Evolutionary conservation across 1,140 invertebrate species (phyloP).

Genomic region (Drosophila trapezifrons): DNA sequence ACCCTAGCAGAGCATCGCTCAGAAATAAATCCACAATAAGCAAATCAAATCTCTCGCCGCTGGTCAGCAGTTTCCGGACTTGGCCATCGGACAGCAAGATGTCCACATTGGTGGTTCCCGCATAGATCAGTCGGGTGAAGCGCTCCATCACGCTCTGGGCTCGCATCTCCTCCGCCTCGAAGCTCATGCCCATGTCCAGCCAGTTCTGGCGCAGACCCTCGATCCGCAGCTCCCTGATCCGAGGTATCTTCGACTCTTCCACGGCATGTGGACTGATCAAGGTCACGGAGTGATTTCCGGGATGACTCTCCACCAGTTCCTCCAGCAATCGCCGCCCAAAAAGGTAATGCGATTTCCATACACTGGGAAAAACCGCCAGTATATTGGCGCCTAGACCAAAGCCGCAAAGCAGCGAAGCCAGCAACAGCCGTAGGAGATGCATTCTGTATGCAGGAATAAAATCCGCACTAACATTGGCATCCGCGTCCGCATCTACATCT

Average conservation of each 20-base stretch:
- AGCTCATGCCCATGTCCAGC: slow-evolving; percentile 84
- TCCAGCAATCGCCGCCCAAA: slow-evolving; percentile 82
- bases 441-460: slow-evolving; percentile 37
- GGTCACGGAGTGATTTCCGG: slow-evolving; percentile 84
- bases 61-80: slow-evolving; percentile 65
- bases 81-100: slow-evolving; percentile 62
- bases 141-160: slow-evolving; percentile 68
- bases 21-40: slow-evolving; percentile 76
- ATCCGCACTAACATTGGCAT: slow-evolving; percentile 11
- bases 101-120: slow-evolving; percentile 75
- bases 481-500: slow-evolving; percentile 11
- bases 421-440: slow-evolving; percentile 55
- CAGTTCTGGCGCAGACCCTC: slow-evolving; percentile 81
- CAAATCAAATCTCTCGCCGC: slow-evolving; percentile 74
- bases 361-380: slow-evolving; percentile 75
- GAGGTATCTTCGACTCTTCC: slow-evolving; percentile 14
- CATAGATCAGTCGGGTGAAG: slow-evolving; percentile 75
- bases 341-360: slow-evolving; percentile 80
- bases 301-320: slow-evolving; percentile 78
- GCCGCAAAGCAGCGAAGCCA: slow-evolving; percentile 45
- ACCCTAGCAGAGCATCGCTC: slow-evolving; percentile 80
- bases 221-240: slow-evolving; percentile 69
- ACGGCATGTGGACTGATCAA: slow-evolving; percentile 68
- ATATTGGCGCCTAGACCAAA: slow-evolving; percentile 62
- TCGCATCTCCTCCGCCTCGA: slow-evolving; percentile 67